These are phyloP conservation scores for Chelonus insularis DNA, from an alignment of 1,140 invertebrate species.

Conservation along the genomic window DNA sequence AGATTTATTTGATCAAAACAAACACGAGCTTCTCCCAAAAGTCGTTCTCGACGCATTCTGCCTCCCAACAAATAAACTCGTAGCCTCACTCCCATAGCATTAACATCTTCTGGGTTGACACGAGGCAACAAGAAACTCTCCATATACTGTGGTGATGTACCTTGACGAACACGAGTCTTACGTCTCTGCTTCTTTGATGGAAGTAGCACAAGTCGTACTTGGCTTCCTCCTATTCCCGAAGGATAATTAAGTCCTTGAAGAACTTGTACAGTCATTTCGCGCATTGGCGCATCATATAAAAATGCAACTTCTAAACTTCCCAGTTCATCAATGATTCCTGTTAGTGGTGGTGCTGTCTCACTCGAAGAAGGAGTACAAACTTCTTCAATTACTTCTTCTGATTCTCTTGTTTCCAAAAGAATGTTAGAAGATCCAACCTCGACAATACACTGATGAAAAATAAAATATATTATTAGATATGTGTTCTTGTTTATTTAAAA, in stretches of 20 bases:
- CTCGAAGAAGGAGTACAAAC: constrained; percentile 40
- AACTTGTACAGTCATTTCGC: constrained; percentile 87
- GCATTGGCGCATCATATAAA: constrained; percentile 83
- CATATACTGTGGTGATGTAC: constrained; percentile 87
- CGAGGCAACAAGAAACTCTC: constrained; percentile 89
- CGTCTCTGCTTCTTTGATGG: constrained; percentile 91
- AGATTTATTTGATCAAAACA: constrained; percentile 86
- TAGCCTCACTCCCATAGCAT: constrained; percentile 85
- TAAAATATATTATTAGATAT: background rate
- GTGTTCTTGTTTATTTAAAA: background rate
- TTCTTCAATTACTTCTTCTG: constrained; percentile 49
- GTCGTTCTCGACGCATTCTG: constrained; percentile 83
- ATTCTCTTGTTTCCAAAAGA: constrained; percentile 49
- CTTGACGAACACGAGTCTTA: constrained; percentile 87
- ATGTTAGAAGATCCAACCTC: constrained; percentile 52
- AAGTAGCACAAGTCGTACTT: constrained; percentile 83
- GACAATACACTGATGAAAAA: constrained; percentile 49
- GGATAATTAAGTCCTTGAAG: constrained; percentile 83
- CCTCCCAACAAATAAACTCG: constrained; percentile 77
- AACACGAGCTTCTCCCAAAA: constrained; percentile 88
- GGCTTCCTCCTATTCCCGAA: constrained; percentile 72
- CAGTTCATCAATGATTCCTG: constrained; percentile 60
- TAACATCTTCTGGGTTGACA: constrained; percentile 91
- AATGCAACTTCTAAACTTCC: constrained; percentile 84
- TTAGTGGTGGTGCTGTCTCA: constrained; percentile 47